phyloP scores from a whole-genome alignment of 1,140 invertebrate species.

The Pseudomyrmex gracilis region DNA sequence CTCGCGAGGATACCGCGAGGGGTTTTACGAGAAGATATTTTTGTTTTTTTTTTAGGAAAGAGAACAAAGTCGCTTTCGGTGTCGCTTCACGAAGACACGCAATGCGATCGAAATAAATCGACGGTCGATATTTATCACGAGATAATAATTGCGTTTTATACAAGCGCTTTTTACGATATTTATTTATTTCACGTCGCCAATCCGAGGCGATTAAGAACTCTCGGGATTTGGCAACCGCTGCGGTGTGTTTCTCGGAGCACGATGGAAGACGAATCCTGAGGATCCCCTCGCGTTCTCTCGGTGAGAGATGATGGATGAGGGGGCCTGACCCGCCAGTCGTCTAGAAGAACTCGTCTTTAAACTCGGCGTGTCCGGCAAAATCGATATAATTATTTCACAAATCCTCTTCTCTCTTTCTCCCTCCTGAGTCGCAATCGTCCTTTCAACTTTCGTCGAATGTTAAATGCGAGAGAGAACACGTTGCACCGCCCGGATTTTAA shows the following conservation, averaged over 20 bases:
- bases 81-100: not conserved
- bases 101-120: not conserved
- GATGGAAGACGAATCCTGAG: slow-evolving; percentile 77
- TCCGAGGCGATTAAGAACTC: slow-evolving; percentile 15
- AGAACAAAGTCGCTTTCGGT: not conserved
- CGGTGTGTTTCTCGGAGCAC: slow-evolving; percentile 65
- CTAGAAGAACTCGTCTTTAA: slow-evolving; percentile 82
- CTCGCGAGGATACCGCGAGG: slow-evolving; percentile 1
- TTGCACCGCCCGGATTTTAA: slow-evolving; percentile 58
- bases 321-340: slow-evolving; percentile 79
- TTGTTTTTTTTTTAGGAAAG: too few species aligned
- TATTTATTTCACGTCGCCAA: not conserved
- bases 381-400: slow-evolving; percentile 85
- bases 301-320: slow-evolving; percentile 84
- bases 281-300: slow-evolving; percentile 73
- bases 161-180: not conserved
- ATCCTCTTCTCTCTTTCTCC: slow-evolving; percentile 10
- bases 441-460: slow-evolving; percentile 69
- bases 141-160: slow-evolving; percentile 3
- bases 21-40: not conserved
- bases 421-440: slow-evolving; percentile 57
- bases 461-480: slow-evolving; percentile 60
- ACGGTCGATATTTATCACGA: not conserved
- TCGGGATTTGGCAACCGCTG: slow-evolving; percentile 72
- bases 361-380: slow-evolving; percentile 78